phyloP scores from a whole-genome alignment of 2,113 vertebrate species.

The Melanerpes aurifrons region DNA sequence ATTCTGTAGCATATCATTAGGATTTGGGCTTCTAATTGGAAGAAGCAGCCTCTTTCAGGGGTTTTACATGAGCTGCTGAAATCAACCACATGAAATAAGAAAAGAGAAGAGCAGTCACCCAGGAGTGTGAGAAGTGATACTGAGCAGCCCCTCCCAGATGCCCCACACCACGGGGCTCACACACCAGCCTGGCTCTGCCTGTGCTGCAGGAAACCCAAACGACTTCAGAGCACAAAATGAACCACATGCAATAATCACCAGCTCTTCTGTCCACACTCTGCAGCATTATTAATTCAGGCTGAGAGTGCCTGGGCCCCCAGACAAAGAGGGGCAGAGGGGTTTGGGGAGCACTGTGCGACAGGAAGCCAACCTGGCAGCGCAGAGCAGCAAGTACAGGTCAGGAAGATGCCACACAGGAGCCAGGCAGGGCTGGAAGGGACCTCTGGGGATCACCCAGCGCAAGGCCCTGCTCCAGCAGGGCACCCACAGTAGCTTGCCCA shows the following conservation, averaged over 20 bases:
- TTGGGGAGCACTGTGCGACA: rapidly evolving
- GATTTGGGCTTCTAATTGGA: not conserved
- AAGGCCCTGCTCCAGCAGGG: no score
- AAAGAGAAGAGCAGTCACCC: not conserved
- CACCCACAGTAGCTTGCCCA: no score
- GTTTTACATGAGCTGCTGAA: not conserved
- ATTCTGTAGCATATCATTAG: not conserved
- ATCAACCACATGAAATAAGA: slow-evolving; percentile 6
- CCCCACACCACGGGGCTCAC: not conserved
- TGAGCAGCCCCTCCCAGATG: slow-evolving; percentile 45
- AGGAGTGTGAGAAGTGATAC: slow-evolving; percentile 33
- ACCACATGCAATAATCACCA: slow-evolving; percentile 42
- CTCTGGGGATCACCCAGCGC: no score
- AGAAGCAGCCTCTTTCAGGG: not conserved
- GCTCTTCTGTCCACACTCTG: slow-evolving; percentile 20
- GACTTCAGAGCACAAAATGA: slow-evolving; percentile 56
- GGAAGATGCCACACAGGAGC: not conserved
- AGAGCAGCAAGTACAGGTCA: not conserved
- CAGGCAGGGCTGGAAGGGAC: no score
- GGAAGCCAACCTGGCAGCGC: not conserved
- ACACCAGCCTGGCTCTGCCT: not conserved
- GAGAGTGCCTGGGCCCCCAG: not conserved
- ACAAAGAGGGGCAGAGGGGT: not conserved
- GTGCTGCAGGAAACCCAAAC: slow-evolving; percentile 8
- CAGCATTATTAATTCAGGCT: slow-evolving; percentile 3